Percentiles rank a stretch among this genome's conserved stretches.
phyloP scores from a whole-genome alignment of 53 echinoderm and acorn worm genomes.

The Antedon mediterranea region DNA sequence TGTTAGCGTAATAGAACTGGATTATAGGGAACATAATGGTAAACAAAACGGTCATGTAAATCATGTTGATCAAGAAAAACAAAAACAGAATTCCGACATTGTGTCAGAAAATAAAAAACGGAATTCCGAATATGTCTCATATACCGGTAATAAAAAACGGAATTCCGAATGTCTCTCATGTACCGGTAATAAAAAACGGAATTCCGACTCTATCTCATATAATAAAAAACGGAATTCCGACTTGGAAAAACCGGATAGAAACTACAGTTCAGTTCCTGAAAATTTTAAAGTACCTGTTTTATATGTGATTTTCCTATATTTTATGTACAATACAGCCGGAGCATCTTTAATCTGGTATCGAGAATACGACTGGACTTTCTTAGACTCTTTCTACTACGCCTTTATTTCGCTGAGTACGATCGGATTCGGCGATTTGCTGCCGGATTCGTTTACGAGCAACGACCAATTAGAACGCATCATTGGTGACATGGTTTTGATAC shows the following conservation, averaged over 20 bases:
- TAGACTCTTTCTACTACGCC: conserved; percentile 69
- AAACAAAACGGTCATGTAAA: not conserved
- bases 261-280: not conserved
- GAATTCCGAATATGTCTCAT: too few species aligned
- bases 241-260: too few species aligned
- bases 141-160: too few species aligned
- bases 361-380: conserved; percentile 19
- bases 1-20: not conserved
- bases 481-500: not conserved
- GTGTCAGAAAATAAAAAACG: too few species aligned
- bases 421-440: conserved; percentile 73
- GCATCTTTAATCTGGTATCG: not conserved
- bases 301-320: not conserved
- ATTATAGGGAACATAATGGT: not conserved
- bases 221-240: too few species aligned
- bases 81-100: not conserved
- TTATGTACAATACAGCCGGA: not conserved
- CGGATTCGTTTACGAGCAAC: conserved; percentile 24
- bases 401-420: conserved; percentile 90
- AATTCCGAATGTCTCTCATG: too few species aligned
- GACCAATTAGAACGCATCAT: conserved; percentile 7
- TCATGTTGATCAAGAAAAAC: not conserved
- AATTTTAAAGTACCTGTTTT: not conserved
- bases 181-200: too few species aligned
- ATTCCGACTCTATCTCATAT: too few species aligned